Conservation (phyloP, 2,797 vertebrate species). For the Sternotherus odoratus region DNA sequence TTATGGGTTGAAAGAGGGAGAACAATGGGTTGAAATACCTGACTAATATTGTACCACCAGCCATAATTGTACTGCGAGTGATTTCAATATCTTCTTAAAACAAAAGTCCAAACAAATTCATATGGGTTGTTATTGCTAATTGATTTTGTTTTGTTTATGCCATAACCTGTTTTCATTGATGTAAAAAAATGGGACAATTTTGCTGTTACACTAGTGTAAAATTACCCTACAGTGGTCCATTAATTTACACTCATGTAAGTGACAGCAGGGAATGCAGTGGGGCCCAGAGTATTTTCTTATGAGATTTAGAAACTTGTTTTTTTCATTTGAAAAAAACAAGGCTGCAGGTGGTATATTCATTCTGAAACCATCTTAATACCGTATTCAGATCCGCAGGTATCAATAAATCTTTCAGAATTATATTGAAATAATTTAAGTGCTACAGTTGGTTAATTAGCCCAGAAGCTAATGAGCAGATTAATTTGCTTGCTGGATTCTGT, state of each 20-base stretch:
- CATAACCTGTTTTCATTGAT: neutral
- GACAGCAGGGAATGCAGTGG: neutral
- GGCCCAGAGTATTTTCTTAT: neutral
- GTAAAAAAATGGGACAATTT: neutral
- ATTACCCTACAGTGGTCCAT: neutral
- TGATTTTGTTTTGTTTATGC: neutral
- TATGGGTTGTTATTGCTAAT: neutral
- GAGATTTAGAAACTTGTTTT: neutral
- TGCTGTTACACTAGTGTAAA: neutral
- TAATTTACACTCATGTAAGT: neutral
- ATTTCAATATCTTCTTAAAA: neutral
- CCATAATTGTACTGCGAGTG: neutral
- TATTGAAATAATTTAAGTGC: conserved; percentile 1
- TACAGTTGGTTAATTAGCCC: neutral
- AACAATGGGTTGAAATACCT: neutral
- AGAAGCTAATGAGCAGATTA: conserved; percentile 4
- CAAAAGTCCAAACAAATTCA: neutral
- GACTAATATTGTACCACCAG: neutral
- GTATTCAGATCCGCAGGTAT: conserved; percentile 6
- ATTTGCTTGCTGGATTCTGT: neutral
- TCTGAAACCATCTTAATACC: conserved; percentile 18
- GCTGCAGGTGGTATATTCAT: conserved; percentile 19
- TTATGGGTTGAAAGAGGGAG: neutral
- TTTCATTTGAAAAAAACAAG: conserved; percentile 15
- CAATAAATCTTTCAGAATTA: neutral